Evolutionary conservation across 2,113 vertebrate species (phyloP), one percentile per base, ranked within the genome.

Genomic region (Acanthisitta chloris): DNA sequence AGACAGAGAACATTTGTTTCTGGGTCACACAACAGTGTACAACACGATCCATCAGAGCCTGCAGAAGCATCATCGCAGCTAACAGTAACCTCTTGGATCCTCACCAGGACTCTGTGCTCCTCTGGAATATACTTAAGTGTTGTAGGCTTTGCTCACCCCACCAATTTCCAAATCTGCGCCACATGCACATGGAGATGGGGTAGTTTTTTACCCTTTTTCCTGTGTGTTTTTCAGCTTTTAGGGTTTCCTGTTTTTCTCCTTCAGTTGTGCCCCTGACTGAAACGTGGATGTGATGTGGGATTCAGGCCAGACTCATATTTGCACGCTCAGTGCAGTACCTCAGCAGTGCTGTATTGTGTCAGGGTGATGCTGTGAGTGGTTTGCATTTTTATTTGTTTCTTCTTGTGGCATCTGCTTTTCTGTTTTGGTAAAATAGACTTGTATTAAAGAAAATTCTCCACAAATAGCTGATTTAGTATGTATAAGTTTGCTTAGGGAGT

Each of bases 91-190:
- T 61, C 34, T 11, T 17, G 28, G 23, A n/a, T 24, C 4, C 43
- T 34, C 51, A 9, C 0, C 1, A 0, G 36, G 8, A 13, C 20
- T 43, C 1, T 19, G 9, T 18, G 18, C 42, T n/a, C 43, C 19
- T 55, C 40, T 72, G 59, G 42, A 52, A 12, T 4, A 9, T 52
- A 7, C 40, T 26, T 8, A 12, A 43, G 7, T 40, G 31, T 5
- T 52, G 31, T 10, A 19, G 24, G 24, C 43, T 87, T 90, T 59
- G 40, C 40, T 85, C 14, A n/a, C 18, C 29, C 17, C 4, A 2
- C n/a, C 9, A 0, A 72, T 57, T 67, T 48, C 52, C 36, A 28
- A 36, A 43, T 31, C 16, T 51, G 25, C 17, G 19, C 48, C 54
- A 28, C 8, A 7, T 4, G 3, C 2, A 0, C 14, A 2, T 42